A percentile compares a stretch with the other conserved stretches of the same genome.
phyloP scores from a whole-genome alignment of 2,888 invertebrate species.

The Callimorpha dominula region DNA sequence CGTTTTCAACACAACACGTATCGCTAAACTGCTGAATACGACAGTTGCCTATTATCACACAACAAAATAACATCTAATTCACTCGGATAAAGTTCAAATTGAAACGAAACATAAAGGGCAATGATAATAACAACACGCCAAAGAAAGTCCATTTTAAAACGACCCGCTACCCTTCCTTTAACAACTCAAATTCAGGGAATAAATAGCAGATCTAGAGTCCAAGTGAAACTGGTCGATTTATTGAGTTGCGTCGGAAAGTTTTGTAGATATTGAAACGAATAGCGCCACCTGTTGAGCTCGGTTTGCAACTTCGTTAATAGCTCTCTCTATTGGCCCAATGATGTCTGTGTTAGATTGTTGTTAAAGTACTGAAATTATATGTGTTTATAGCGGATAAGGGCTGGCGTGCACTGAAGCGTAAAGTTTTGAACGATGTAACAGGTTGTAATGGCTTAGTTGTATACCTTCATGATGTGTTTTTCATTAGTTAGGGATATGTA shows the following conservation, averaged over 20 bases:
- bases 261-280: slow-evolving; percentile 86
- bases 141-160: slow-evolving; percentile 70
- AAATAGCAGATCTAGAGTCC: slow-evolving; percentile 52
- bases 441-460: slow-evolving; percentile 32
- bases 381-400: slow-evolving; percentile 51
- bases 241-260: slow-evolving; percentile 83
- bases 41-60: slow-evolving; percentile 50
- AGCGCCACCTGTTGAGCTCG: slow-evolving; percentile 82
- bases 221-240: slow-evolving; percentile 74
- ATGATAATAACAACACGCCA: slow-evolving; percentile 82
- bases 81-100: slow-evolving; percentile 68
- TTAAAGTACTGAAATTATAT: slow-evolving; percentile 53
- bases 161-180: slow-evolving; percentile 56
- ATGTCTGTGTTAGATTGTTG: slow-evolving; percentile 62
- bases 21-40: slow-evolving; percentile 73
- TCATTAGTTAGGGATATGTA: not conserved
- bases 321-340: slow-evolving; percentile 68
- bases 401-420: slow-evolving; percentile 32
- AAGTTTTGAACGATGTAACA: slow-evolving; percentile 32
- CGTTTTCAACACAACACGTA: slow-evolving; percentile 76
- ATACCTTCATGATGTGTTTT: slow-evolving; percentile 14
- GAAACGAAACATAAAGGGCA: slow-evolving; percentile 63
- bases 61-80: slow-evolving; percentile 58
- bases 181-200: slow-evolving; percentile 37
- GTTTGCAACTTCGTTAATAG: slow-evolving; percentile 82